A percentile compares a stretch with the other conserved stretches of the same genome.
phyloP scores from a whole-genome alignment of 2,888 invertebrate species.

The Subacronicta megacephala region DNA sequence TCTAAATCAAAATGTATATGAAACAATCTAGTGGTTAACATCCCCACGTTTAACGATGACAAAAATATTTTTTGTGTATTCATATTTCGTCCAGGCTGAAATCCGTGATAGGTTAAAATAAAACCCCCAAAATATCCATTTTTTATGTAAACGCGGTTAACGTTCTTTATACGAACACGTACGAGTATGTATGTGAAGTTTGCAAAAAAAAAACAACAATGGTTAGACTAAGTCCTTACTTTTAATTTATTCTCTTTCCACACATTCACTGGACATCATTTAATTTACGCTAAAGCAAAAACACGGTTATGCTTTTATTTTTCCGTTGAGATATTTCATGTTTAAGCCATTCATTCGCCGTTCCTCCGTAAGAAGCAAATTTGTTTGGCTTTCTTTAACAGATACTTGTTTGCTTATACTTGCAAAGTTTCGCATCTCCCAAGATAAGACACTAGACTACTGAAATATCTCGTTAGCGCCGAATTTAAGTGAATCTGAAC shows the following conservation, averaged over 20 bases:
- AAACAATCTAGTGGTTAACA: conserved; percentile 7
- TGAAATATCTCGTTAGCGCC: conserved; percentile 71
- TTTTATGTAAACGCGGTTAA: conserved; percentile 44
- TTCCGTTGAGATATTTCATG: conserved; percentile 67
- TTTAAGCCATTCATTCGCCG: conserved; percentile 65
- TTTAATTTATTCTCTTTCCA: conserved; percentile 83
- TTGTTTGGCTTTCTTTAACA: conserved; percentile 77
- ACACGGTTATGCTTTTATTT: conserved; percentile 83
- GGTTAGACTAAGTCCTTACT: conserved; percentile 74
- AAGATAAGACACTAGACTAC: conserved; percentile 64
- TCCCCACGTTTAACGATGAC: conserved; percentile 10
- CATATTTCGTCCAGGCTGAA: conserved; percentile 29
- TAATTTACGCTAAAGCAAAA: conserved; percentile 78
- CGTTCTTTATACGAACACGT: conserved; percentile 66
- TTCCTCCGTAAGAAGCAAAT: conserved; percentile 67
- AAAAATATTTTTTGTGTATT: conserved; percentile 16
- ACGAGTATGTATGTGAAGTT: conserved; percentile 63
- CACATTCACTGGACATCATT: conserved; percentile 76
- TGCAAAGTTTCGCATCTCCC: conserved; percentile 65
- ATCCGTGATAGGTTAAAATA: conserved; percentile 32
- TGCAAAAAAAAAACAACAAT: conserved; percentile 74
- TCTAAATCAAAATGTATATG: not conserved
- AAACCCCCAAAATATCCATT: conserved; percentile 28
- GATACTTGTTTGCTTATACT: conserved; percentile 79
- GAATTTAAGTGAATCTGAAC: conserved; percentile 75